phyloP scores from a whole-genome alignment of 2,888 invertebrate genomes.

The Melitaea athalia region DNA sequence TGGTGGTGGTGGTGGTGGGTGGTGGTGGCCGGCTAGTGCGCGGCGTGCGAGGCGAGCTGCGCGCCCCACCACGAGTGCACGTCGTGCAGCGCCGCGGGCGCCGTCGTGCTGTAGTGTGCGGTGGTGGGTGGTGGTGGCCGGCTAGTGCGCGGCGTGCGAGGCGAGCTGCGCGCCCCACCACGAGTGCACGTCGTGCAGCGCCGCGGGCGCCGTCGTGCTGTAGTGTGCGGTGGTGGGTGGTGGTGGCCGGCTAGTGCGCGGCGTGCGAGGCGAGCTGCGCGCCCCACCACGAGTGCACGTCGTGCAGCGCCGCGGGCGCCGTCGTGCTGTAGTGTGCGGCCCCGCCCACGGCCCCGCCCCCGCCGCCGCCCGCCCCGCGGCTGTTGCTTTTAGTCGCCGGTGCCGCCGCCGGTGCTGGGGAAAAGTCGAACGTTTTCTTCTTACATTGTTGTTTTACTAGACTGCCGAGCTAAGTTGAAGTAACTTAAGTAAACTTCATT shows the following conservation, averaged over 20 bases:
- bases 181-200: slow-evolving; percentile 88
- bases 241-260: slow-evolving; percentile 4
- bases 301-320: slow-evolving; percentile 80
- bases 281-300: slow-evolving; percentile 93
- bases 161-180: slow-evolving; percentile 92
- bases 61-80: slow-evolving; percentile 93
- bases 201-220: slow-evolving; percentile 57
- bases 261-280: slow-evolving; percentile 81
- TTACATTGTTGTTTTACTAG: too few species aligned
- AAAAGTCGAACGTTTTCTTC: neutral
- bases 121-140: too few species aligned
- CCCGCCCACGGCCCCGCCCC: slow-evolving; percentile 27
- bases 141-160: slow-evolving; percentile 30
- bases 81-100: slow-evolving; percentile 80
- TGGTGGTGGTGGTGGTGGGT: too few species aligned
- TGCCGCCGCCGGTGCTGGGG: slow-evolving; percentile 44
- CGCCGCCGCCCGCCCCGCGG: slow-evolving; percentile 35
- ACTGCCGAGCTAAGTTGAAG: too few species aligned
- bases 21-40: too few species aligned
- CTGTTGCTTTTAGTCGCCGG: slow-evolving; percentile 53
- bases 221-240: too few species aligned
- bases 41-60: slow-evolving; percentile 74
- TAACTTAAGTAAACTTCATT: too few species aligned
- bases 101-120: too few species aligned
- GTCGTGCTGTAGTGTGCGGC: slow-evolving; percentile 52